Evolutionary conservation across 2,888 invertebrate genomes (phyloP), one percentile per base, ranked within the genome.

Genomic region (Yponomeuta cagnagella): DNA sequence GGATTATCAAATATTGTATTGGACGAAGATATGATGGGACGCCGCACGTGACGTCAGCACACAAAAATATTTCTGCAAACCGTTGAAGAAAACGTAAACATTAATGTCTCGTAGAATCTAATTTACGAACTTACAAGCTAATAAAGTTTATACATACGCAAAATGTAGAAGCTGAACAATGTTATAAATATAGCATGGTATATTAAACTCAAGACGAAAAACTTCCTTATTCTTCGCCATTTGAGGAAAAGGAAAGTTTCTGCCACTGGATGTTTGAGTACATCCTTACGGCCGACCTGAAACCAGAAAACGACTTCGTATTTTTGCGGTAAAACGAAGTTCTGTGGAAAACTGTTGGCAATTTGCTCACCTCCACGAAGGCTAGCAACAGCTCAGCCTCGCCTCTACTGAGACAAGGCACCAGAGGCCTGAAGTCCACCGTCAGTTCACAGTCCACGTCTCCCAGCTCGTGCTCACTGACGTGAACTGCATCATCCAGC

Each of bases 391-490:
- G 87, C 76, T 95, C 95, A 0, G 95, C 94, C 83, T 96, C 96
- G 5, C 95, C 95, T 71, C 94, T 90, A 6, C 93, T 89, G 66
- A 94, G 77, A 74, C 93, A 86, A 70, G 95, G 94, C 74, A 96
- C 93, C 75, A 95, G 83, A 70, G 95, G 85, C 79, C 93, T 82
- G 83, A 95, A 92, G 84, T 93, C 82, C 75, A 93, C 78, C 74
- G 92, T 95, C 2, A 97, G 92, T 82, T 97, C 97, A 77, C 97
- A 97, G 80, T 97, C 97, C 0, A 96, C 96, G 77, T 97, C 97
- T 0, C 96, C 96, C 37, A 97, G 92, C 81, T 97, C 97, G 77
- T 97, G 96, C 78, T 97, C 97, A 77, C 96, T 96, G 9, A 96
- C 93, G 75, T 95, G 95, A 15, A 97, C 95, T 0, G 96, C 95